Base-by-base conservation (phyloP, 2,888 invertebrate species). In the Eretmocerus hayati region DNA sequence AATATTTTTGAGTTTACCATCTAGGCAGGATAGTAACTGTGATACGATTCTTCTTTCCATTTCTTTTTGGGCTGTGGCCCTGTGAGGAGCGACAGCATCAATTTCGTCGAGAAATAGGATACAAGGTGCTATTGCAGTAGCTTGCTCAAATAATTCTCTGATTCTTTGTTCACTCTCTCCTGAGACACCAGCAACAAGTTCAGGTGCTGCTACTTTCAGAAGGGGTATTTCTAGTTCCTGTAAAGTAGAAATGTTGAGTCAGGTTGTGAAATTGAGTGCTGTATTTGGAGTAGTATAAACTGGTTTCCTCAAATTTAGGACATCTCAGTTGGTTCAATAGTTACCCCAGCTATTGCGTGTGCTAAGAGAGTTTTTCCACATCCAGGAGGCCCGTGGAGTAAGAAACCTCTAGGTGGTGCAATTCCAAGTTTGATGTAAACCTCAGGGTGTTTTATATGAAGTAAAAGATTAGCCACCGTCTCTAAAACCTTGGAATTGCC, bases 31-130 rank as follows among this genome's bases (percentile, higher is more conserved):
- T 30, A 94, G 74, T 46, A 99, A 72, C 71, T 97, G 96, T 1
- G 95, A 85, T 6, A 97, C 95, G 72, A 99, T 91, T 53, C 97
- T 76, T 54, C 89, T 81, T 67, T 97, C 95, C 96, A 97, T 97
- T 63, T 94, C 95, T 67, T 89, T 87, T 62, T 90, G 89, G 3
- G 92, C 92, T 61, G 85, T 85, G 48, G 91, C 85, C 63, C 94
- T 77, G 67, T 92, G 90, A 5, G 88, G 89, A 26, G 92, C 90
- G 38, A 99, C 87, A n/a, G 92, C 85, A 75, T 99, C 97, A 52
- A 99, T 90, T 75, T 97, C 95, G 74, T 99, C 97, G 54, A 99
- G 85, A 65, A 96, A 94, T 32, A 96, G 72, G 13, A 96, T 81
- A 67, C 90, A 87, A 0, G 92, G 91, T 9, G 89, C 80, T 48